Percentiles rank a stretch among this genome's conserved stretches.
Evolutionary conservation across 2,888 invertebrate genomes (phyloP).

Genomic region (Pterobdella sp.): DNA sequence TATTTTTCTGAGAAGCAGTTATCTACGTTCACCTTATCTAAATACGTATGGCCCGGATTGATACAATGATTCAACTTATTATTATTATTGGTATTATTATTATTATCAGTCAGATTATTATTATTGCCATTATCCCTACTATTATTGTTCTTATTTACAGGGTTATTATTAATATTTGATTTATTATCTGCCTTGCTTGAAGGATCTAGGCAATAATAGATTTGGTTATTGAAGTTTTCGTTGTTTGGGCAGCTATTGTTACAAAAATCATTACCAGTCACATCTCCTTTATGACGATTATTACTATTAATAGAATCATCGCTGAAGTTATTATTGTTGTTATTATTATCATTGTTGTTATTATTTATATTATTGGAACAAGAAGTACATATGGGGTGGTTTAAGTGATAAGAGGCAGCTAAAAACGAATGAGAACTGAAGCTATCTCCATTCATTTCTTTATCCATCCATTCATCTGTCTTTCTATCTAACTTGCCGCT

Average conservation of each 20-base stretch:
- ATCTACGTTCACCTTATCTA: not conserved
- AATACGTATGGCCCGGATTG: not conserved
- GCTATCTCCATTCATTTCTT: not conserved
- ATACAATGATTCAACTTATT: not conserved
- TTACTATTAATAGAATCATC: no score
- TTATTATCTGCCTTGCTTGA: no score
- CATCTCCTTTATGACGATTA: no score
- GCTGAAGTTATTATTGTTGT: no score
- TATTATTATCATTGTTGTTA: not conserved
- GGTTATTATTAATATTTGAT: no score
- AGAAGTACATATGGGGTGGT: not conserved
- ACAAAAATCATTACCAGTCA: no score
- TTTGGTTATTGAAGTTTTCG: no score
- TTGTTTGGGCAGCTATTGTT: no score
- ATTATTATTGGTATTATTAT: not conserved
- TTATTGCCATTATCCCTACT: not conserved
- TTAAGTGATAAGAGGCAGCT: not conserved
- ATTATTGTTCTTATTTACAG: not conserved
- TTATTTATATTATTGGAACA: not conserved
- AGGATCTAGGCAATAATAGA: no score
- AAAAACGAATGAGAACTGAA: constrained; percentile 1
- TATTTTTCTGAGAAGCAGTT: not conserved
- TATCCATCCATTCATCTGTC: constrained; percentile 4
- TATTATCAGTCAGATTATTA: not conserved
- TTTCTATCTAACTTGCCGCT: not conserved